Conservation (phyloP, 2,113 vertebrate genomes). For the Cephalopterus ornatus region DNA sequence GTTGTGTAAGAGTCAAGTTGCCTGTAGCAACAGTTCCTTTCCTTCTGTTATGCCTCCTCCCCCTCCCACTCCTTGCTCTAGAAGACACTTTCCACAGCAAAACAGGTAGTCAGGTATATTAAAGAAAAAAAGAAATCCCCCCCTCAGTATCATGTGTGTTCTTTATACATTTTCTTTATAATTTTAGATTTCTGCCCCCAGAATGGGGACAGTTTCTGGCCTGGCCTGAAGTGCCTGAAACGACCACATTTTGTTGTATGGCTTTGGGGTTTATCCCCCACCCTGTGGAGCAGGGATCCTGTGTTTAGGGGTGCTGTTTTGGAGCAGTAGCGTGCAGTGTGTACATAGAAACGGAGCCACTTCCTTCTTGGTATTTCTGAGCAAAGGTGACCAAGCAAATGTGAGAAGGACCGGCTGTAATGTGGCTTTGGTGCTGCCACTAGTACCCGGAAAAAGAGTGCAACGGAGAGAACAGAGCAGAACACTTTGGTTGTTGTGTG, state of each 20-base stretch:
- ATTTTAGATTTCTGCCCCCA: not conserved
- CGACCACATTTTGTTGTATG: not conserved
- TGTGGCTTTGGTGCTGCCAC: slow-evolving; percentile 40
- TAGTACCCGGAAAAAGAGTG: not conserved
- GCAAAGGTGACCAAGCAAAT: not conserved
- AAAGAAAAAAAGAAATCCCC: not conserved
- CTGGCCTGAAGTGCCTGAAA: not conserved
- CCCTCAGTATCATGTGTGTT: not conserved
- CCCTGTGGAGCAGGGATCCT: not conserved
- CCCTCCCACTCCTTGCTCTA: not conserved
- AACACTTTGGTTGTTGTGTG: not conserved
- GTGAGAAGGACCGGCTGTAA: slow-evolving; percentile 23
- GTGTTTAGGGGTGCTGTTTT: not conserved
- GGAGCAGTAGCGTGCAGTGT: accelerated
- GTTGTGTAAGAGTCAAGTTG: slow-evolving; percentile 13
- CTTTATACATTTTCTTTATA: not conserved
- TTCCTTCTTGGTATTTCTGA: not conserved
- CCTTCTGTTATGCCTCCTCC: not conserved
- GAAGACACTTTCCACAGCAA: not conserved
- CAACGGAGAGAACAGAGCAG: not conserved
- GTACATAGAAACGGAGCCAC: accelerated
- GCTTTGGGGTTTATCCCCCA: not conserved
- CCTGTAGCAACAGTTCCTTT: slow-evolving; percentile 32
- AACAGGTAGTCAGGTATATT: not conserved
- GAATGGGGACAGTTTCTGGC: not conserved